These are phyloP conservation scores for Loriculus beryllinus DNA, from an alignment of 2,797 vertebrate species.

Conservation along the genomic window DNA sequence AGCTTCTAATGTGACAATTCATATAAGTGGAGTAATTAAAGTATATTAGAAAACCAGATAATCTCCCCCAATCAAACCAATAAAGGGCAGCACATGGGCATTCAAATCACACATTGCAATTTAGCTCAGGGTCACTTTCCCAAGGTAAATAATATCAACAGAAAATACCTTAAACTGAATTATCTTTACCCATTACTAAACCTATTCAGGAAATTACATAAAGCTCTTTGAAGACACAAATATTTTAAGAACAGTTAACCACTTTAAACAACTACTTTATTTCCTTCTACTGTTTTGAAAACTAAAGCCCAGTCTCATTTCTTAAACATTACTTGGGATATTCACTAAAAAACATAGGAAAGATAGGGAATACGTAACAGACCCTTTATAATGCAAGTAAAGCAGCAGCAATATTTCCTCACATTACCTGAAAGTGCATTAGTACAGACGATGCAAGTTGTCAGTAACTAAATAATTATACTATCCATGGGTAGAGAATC, in stretches of 20 bases:
- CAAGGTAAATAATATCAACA: conserved; percentile 24
- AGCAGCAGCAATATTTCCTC: conserved; percentile 27
- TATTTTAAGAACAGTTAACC: not conserved
- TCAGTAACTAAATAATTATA: conserved; percentile 39
- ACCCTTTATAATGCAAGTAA: conserved; percentile 18
- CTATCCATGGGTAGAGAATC: not conserved
- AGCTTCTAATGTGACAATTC: conserved; percentile 47
- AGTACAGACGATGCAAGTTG: conserved; percentile 3
- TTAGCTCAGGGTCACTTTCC: conserved; percentile 46
- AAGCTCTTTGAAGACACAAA: not conserved
- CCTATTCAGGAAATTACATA: not conserved
- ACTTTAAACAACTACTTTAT: not conserved
- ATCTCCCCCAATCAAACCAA: conserved; percentile 32
- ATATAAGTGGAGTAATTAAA: conserved; percentile 53
- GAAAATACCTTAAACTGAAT: conserved; percentile 19
- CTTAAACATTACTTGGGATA: not conserved
- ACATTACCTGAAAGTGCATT: conserved; percentile 18
- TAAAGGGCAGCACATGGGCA: conserved; percentile 18
- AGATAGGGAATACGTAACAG: not conserved
- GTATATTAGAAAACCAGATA: conserved; percentile 50
- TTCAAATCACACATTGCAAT: conserved; percentile 1
- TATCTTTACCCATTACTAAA: not conserved
- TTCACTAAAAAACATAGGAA: not conserved
- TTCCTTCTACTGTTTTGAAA: not conserved
- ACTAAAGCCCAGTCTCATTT: not conserved